Evolutionary conservation across 2,888 invertebrate species (phyloP), one percentile per base, ranked within the genome.

Genomic region (Amblyjoppa fuscipennis): DNA sequence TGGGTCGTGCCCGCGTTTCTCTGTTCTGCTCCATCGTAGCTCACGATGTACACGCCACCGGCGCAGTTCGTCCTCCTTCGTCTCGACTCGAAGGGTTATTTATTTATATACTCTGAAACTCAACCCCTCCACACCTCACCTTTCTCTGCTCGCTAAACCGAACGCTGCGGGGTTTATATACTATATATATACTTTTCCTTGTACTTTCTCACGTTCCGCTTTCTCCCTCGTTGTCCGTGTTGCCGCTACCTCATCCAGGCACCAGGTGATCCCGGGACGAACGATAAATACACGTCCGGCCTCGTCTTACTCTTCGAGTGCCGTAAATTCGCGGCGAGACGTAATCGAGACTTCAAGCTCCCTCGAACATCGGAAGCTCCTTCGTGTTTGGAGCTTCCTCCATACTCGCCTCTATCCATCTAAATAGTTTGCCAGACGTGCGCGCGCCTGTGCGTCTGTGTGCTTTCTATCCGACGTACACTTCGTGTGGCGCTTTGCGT

Each of bases 21-120:
- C 49, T 70, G 51, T 49, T 74, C 66, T 68, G 66, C 71, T 61
- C 73, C 81, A 77, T 84, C 73, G 81, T 84, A 81, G 68, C 77
- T 81, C 77, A 77, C 81, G 77, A 78, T 81, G 77, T 77, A 77
- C 31, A 16, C 77, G 77, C 77, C 69, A 69, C 28, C 73, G 64
- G 28, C 53, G 66, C 51, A 66, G 66, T 76, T 51, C 66, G 64
- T 66, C 66, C 76, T 66, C 41, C 68, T 84, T 77, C 77, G 68
- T 75, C 84, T 66, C 77, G 74, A 73, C 64, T 31, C 69, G 45
- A n/a, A 31, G 45, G 73, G 61, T 81, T 81, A 77, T 84, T 84
- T 84, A 84, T 84, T 84, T 84, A 64, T 64, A 77, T 81, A 84
- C 84, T 81, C 81, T 56, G 51, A 45, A 70, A 64, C 81, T 76